Evolutionary conservation across 2,888 invertebrate species (phyloP).

Genomic region (Oscheius myriophilus): DNA sequence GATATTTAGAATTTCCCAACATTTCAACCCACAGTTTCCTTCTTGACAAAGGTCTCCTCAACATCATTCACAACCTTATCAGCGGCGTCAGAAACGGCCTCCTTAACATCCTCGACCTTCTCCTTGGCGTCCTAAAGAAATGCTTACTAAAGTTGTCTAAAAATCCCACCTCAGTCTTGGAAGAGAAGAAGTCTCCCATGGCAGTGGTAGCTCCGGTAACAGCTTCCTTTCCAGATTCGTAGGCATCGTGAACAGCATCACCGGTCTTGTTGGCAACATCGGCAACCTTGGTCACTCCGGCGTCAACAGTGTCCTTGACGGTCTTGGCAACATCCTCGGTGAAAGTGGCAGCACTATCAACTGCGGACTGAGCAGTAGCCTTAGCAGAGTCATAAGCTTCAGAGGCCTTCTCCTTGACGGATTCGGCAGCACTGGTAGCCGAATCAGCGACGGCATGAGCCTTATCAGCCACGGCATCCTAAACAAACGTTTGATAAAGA

Average conservation of each 20-base stretch:
- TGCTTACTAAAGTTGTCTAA: too few relatives aligned
- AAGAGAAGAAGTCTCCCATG: not conserved
- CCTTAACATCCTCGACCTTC: not conserved
- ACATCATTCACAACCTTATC: not conserved
- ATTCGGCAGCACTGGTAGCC: not conserved
- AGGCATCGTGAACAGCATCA: constrained; percentile 5
- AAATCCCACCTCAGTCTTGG: too few relatives aligned
- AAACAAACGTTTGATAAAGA: too few relatives aligned
- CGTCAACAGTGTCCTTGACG: not conserved
- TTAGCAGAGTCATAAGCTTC: constrained; percentile 1
- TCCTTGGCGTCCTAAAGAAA: constrained; percentile 4
- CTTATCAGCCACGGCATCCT: not conserved
- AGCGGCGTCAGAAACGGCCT: constrained; percentile 3
- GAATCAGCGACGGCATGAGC: not conserved
- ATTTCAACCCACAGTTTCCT: too few relatives aligned
- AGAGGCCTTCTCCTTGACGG: not conserved
- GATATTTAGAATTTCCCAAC: too few relatives aligned
- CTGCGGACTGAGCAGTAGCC: constrained; percentile 3
- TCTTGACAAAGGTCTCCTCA: too few relatives aligned
- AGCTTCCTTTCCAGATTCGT: constrained; percentile 10
- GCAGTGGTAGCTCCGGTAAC: not conserved
- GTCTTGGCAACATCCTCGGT: constrained; percentile 3
- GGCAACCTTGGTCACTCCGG: not conserved
- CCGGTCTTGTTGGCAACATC: not conserved
- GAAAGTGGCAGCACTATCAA: not conserved